A percentile compares a stretch with the other conserved stretches of the same genome.
Conservation (phyloP, 2,113 vertebrate species). For the Tetrao urogallus region DNA sequence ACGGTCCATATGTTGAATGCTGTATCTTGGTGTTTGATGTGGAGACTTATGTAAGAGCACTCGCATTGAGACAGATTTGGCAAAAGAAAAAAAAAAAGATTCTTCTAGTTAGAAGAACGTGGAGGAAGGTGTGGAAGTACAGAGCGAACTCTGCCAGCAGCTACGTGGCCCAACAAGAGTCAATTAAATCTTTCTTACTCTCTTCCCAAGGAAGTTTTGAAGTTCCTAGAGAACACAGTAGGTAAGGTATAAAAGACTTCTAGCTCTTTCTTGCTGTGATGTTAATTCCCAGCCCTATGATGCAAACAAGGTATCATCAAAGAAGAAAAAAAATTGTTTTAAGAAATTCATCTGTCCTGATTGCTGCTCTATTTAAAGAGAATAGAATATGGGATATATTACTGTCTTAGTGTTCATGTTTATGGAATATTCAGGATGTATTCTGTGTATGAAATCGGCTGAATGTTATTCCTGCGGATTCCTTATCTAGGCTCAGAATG, state of each 20-base stretch:
- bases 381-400: neutral
- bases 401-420: neutral
- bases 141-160: neutral
- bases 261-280: neutral
- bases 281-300: neutral
- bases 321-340: neutral
- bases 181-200: neutral
- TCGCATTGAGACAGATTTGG: neutral
- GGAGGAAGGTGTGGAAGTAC: neutral
- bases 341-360: neutral
- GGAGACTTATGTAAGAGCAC: neutral
- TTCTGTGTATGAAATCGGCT: neutral
- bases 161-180: neutral
- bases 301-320: neutral
- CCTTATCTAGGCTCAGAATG: neutral
- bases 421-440: accelerated
- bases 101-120: neutral
- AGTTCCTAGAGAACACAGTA: neutral
- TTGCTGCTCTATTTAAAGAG: accelerated
- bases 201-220: neutral
- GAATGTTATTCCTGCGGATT: neutral
- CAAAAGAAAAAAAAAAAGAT: neutral
- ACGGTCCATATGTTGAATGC: neutral
- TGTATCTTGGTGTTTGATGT: neutral
- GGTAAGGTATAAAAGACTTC: neutral